Percentiles rank a stretch among this genome's conserved stretches.
Conservation (phyloP, 2,113 vertebrate species). For the Hypomesus transpacificus region DNA sequence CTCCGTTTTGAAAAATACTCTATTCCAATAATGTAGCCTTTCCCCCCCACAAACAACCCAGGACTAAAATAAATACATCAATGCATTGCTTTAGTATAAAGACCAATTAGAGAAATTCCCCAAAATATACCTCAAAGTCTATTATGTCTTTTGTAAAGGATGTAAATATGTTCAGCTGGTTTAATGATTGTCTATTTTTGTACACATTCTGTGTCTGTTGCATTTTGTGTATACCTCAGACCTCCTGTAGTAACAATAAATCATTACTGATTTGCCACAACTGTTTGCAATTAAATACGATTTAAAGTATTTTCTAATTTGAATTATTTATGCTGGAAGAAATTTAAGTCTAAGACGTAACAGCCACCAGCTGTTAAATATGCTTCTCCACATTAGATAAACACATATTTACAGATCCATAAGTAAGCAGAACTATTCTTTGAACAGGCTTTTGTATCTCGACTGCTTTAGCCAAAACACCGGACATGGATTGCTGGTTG, state of each 20-base stretch:
- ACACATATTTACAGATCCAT: no score
- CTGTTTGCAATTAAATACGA: conserved; percentile 48
- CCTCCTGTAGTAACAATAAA: conserved; percentile 14
- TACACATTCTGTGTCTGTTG: conserved; percentile 24
- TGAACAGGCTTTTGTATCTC: no score
- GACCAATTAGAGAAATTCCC: neutral
- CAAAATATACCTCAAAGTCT: neutral
- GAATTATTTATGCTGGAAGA: no score
- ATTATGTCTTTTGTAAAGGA: conserved; percentile 24
- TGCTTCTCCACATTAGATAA: no score
- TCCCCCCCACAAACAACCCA: neutral
- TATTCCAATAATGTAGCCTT: no score
- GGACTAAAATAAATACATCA: neutral
- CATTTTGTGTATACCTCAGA: conserved; percentile 23
- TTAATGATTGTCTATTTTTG: conserved; percentile 55
- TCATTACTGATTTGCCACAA: conserved; percentile 39
- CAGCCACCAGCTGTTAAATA: no score
- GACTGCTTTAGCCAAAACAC: no score
- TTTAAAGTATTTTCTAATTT: conserved; percentile 20
- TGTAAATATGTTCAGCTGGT: conserved; percentile 36
- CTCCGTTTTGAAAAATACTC: neutral
- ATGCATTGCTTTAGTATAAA: neutral
- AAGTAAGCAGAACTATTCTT: no score
- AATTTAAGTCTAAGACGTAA: no score
- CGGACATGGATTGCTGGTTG: no score